These are phyloP conservation scores for Macquaria ambigua DNA, from an alignment of 2,113 vertebrate genomes.

Conservation along the genomic window DNA sequence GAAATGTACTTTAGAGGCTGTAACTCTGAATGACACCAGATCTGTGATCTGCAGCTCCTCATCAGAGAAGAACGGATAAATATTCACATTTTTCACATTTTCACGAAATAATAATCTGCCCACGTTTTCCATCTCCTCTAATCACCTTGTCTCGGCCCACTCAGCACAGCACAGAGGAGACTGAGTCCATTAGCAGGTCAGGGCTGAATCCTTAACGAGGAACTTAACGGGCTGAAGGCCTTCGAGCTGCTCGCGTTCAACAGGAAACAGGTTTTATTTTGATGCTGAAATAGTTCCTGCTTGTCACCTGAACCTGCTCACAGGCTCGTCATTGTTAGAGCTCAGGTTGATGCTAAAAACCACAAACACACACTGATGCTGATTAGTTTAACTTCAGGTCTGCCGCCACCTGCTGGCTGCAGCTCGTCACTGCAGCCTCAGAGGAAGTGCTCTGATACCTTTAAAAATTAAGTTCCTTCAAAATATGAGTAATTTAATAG, in stretches of 20 bases:
- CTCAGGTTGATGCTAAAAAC: too few species aligned
- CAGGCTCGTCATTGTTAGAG: neutral
- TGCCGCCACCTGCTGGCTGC: constrained; percentile 38
- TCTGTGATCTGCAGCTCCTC: neutral
- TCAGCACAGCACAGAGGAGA: neutral
- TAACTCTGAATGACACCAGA: neutral
- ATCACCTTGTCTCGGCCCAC: neutral
- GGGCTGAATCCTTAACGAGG: neutral
- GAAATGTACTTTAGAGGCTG: neutral
- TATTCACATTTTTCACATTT: neutral
- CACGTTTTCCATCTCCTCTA: neutral
- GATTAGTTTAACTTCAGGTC: neutral
- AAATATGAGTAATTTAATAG: neutral
- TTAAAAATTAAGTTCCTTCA: neutral
- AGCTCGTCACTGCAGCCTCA: neutral
- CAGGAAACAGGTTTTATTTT: neutral
- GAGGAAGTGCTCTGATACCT: neutral
- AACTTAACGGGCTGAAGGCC: neutral
- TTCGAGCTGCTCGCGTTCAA: neutral
- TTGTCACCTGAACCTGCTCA: neutral
- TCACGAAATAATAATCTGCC: neutral
- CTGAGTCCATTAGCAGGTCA: neutral
- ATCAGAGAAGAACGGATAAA: rapidly evolving
- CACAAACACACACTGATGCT: neutral
- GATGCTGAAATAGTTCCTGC: neutral